phyloP scores from a whole-genome alignment of 2,113 vertebrate species.

The Bothrops jararaca region DNA sequence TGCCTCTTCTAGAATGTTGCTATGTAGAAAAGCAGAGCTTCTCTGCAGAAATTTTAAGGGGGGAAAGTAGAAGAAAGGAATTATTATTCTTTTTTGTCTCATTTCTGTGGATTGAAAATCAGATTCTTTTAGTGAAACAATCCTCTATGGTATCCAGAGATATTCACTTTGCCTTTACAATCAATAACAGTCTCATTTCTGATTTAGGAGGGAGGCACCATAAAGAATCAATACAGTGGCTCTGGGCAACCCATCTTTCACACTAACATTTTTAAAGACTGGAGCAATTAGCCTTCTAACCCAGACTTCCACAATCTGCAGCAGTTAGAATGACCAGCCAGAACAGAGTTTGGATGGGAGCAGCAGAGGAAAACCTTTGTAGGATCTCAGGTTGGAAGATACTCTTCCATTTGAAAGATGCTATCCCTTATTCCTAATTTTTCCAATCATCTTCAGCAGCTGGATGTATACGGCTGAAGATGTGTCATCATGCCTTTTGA shows the following conservation, averaged over 20 bases:
- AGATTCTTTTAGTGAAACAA: neutral
- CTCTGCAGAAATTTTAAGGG: neutral
- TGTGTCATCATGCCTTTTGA: conserved; percentile 36
- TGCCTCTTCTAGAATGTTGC: neutral
- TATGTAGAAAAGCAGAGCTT: neutral
- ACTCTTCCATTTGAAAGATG: neutral
- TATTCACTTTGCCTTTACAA: neutral
- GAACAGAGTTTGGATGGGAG: neutral
- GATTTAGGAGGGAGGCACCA: neutral
- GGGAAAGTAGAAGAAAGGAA: neutral
- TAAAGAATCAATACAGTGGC: neutral
- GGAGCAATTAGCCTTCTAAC: conserved; percentile 14
- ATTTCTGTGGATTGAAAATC: fast-evolving
- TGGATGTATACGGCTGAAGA: conserved; percentile 1
- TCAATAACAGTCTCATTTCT: neutral
- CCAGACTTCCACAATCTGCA: neutral
- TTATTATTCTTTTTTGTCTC: neutral
- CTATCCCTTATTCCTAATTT: conserved; percentile 23
- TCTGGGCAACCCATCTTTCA: neutral
- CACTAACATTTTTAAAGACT: conserved; percentile 23
- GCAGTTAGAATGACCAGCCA: neutral
- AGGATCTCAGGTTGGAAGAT: neutral
- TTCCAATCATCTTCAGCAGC: neutral
- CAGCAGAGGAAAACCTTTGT: neutral
- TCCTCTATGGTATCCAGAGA: neutral